These are phyloP conservation scores for Cyanoramphus novaezelandiae DNA, from an alignment of 2,113 vertebrate species.

Conservation along the genomic window DNA sequence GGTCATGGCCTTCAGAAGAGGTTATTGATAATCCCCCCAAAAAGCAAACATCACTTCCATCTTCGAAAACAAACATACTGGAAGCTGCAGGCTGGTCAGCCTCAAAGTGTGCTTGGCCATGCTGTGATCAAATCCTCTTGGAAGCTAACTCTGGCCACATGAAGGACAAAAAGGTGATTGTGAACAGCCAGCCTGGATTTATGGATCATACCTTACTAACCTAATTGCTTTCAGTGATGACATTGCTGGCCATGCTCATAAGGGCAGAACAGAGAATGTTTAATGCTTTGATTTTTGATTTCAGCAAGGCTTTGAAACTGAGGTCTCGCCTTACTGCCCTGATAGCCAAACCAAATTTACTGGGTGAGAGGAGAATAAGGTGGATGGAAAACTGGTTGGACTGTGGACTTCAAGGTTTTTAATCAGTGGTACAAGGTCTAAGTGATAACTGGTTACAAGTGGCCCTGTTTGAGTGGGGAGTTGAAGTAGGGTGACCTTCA, in stretches of 20 bases:
- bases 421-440: neutral
- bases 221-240: neutral
- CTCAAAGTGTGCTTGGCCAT: neutral
- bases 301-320: neutral
- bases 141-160: neutral
- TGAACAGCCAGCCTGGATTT: neutral
- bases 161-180: neutral
- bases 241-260: neutral
- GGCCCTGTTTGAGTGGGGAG: neutral
- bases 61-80: neutral
- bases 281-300: neutral
- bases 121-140: neutral
- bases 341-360: neutral
- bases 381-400: neutral
- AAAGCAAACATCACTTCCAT: neutral
- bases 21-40: neutral
- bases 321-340: neutral
- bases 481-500: neutral
- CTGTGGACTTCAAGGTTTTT: neutral
- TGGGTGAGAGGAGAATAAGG: neutral
- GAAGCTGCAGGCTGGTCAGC: neutral
- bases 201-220: neutral
- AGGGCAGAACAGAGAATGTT: neutral
- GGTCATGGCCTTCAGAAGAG: neutral
- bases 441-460: neutral